Conservation (phyloP, 2,888 invertebrate species). For the Syrphus vitripennis region DNA sequence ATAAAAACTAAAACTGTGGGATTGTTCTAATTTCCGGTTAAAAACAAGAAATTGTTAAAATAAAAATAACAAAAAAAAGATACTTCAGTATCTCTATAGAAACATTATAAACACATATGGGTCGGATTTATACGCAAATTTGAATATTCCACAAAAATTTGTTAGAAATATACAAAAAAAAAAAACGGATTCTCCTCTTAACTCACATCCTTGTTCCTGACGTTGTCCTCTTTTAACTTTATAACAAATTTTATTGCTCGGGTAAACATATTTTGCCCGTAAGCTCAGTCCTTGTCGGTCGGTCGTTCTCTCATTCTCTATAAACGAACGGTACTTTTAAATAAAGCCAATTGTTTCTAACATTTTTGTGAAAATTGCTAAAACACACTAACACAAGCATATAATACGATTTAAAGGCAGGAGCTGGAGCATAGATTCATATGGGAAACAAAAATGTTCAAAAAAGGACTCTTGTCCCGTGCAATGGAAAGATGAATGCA, state of each 20-base stretch:
- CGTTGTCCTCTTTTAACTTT: constrained; percentile 25
- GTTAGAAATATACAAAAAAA: background rate
- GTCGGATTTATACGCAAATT: constrained; percentile 46
- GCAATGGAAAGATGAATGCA: background rate
- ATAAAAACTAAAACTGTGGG: constrained; percentile 7
- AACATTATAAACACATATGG: constrained; percentile 13
- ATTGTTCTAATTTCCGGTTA: background rate
- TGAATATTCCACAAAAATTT: background rate
- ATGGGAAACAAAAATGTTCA: background rate
- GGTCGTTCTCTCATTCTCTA: constrained; percentile 20
- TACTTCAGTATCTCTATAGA: background rate
- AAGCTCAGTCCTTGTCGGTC: constrained; percentile 14
- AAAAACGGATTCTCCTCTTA: background rate
- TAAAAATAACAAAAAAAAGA: background rate
- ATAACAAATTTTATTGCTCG: constrained; percentile 61
- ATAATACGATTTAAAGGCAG: background rate
- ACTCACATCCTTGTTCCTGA: background rate
- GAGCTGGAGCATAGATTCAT: background rate
- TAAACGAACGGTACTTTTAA: constrained; percentile 38
- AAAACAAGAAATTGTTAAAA: background rate
- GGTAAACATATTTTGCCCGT: constrained; percentile 53
- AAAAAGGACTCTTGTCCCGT: background rate
- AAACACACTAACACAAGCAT: constrained; percentile 3
- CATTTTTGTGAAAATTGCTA: constrained; percentile 67
- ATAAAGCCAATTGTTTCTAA: constrained; percentile 63